Evolutionary conservation across 1,140 invertebrate genomes (phyloP).

Genomic region (Mesaphorura yosii): DNA sequence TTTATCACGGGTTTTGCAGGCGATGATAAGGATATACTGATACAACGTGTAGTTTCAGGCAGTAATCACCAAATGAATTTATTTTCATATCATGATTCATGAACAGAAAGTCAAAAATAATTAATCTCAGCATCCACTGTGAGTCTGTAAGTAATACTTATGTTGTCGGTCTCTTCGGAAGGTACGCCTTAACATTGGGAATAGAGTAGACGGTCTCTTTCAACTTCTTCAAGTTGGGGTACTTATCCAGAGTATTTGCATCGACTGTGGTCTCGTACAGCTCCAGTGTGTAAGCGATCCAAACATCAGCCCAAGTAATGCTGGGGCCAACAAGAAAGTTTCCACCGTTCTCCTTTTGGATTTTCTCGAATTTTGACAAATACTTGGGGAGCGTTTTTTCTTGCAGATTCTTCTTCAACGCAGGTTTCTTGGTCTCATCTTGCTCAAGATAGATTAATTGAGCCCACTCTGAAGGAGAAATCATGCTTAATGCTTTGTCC

Average conservation of each 20-base stretch:
- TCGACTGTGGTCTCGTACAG: not conserved
- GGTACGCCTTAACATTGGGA: conserved; percentile 7
- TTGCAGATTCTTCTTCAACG: not conserved
- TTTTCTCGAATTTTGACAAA: not conserved
- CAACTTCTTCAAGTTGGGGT: not conserved
- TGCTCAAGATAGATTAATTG: too few relatives aligned
- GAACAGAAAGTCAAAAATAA: too few relatives aligned
- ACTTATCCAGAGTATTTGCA: not conserved
- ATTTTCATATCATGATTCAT: too few relatives aligned
- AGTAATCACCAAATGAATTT: too few relatives aligned
- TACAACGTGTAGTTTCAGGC: too few relatives aligned
- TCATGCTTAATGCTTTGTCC: too few relatives aligned
- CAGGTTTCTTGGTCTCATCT: conserved; percentile 3
- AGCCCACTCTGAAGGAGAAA: too few relatives aligned
- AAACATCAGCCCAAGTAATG: conserved; percentile 8
- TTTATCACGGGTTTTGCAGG: too few relatives aligned
- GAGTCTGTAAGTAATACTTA: too few relatives aligned
- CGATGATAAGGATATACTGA: too few relatives aligned
- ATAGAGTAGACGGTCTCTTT: not conserved
- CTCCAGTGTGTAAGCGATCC: not conserved
- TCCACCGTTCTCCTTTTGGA: not conserved
- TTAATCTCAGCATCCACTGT: too few relatives aligned
- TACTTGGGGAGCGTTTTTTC: not conserved
- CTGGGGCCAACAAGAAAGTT: conserved; percentile 11
- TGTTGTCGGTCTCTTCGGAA: conserved; percentile 2